Evolutionary conservation across 2,113 vertebrate genomes (phyloP).

Genomic region (Electrona antarctica): DNA sequence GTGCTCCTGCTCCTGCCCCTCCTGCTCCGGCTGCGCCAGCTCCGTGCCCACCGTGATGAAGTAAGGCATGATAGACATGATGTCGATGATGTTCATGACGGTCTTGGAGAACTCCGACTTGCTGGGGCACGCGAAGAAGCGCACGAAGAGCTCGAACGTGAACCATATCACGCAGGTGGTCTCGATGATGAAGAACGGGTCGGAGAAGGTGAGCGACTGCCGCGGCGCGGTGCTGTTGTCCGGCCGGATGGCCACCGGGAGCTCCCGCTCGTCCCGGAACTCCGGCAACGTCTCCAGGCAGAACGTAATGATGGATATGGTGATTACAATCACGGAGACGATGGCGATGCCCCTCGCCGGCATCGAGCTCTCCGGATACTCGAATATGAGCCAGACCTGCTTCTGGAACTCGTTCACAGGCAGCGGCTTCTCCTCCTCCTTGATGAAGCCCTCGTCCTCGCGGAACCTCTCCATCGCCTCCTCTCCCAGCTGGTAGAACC

Average conservation of each 20-base stretch:
- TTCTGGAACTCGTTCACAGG: constrained; percentile 91
- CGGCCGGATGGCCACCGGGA: constrained; percentile 69
- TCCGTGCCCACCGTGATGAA: constrained; percentile 96
- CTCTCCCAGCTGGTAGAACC: constrained; percentile 94
- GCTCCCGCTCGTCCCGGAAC: constrained; percentile 91
- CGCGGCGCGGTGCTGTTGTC: constrained; percentile 77
- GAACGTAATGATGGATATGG: constrained; percentile 96
- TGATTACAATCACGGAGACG: constrained; percentile 94
- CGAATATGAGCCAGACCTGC: constrained; percentile 98
- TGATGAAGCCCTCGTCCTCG: constrained; percentile 94
- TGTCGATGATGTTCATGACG: constrained; percentile 96
- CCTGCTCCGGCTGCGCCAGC: constrained; percentile 89
- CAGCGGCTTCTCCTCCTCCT: constrained; percentile 91
- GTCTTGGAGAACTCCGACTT: constrained; percentile 94
- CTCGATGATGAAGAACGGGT: constrained; percentile 96
- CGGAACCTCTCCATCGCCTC: constrained; percentile 93
- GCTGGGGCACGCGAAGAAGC: constrained; percentile 95
- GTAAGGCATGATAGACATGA: constrained; percentile 96
- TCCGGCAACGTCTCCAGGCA: constrained; percentile 96
- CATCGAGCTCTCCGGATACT: constrained; percentile 94
- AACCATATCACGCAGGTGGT: constrained; percentile 98
- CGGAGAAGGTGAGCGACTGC: constrained; percentile 82
- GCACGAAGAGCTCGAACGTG: constrained; percentile 94
- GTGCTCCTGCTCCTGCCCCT: constrained; percentile 80
- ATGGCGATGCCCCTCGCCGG: constrained; percentile 92